Evolutionary conservation across 2,113 vertebrate genomes (phyloP), one percentile per base, ranked within the genome.

Genomic region (Talpa occidentalis): DNA sequence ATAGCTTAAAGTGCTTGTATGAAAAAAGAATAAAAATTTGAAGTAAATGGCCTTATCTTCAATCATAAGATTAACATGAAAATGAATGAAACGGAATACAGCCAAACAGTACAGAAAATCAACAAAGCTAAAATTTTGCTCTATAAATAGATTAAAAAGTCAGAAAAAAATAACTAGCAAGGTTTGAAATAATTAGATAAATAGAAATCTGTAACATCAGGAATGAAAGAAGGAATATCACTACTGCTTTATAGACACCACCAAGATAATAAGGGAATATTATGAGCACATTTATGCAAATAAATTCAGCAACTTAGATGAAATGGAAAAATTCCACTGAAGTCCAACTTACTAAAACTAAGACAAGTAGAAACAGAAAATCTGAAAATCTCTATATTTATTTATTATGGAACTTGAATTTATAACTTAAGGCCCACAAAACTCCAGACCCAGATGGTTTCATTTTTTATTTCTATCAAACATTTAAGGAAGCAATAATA

Each of bases 261-360:
- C 44, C 59, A 88, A 80, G 77, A 92, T 87, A 83, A 88, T 44
- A 59, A 93, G 69, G 60, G 62, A 86, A 85, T 88, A 86, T 78
- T 81, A 91, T 69, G 87, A 91, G 70, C 40, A 91, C 88, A 96
- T 94, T 89, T 93, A 97, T 96, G 95, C 94, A 95, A 94, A 95
- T 95, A 73, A 85, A 93, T 96, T 93, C 93, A 96, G 80, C 86
- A 89, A 93, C 94, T 72, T 95, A 72, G 85, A 91, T 72, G 82
- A 92, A 88, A 93, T 94, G 83, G 85, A 97, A 94, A 62, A 95
- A 94, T 94, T 95, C 87, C 80, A 74, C 88, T 91, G 87, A 93
- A 95, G 81, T 62, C 40, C 67, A 67, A 91, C 92, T 90, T 90
- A 94, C 47, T 79, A 85, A 95, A 77, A 73, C 87, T 52, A 93